phyloP scores from a whole-genome alignment of 1,140 invertebrate species.

The Antheraea mylitta region DNA sequence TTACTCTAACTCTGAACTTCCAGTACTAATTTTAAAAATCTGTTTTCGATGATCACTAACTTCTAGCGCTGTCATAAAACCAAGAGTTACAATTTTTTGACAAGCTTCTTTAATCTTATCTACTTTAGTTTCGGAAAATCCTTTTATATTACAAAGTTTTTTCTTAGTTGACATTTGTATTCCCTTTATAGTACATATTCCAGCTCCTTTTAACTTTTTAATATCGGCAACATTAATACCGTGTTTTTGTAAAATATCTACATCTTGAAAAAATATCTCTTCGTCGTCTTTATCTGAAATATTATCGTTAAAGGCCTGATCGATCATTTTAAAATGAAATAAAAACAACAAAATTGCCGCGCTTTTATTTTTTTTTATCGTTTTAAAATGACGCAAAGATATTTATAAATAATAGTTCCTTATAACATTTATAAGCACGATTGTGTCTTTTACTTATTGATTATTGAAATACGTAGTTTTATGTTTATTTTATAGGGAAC shows the following conservation, averaged over 20 bases:
- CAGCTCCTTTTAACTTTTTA: slow-evolving; percentile 87
- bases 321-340: slow-evolving; percentile 32
- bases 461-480: no score
- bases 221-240: slow-evolving; percentile 82
- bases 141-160: slow-evolving; percentile 86
- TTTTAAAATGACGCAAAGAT: neutral
- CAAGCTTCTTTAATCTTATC: slow-evolving; percentile 91
- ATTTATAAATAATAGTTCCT: neutral
- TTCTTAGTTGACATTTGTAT: slow-evolving; percentile 90
- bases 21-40: slow-evolving; percentile 87
- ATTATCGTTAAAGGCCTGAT: slow-evolving; percentile 62
- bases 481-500: no score
- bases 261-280: slow-evolving; percentile 78
- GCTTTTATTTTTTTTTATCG: neutral
- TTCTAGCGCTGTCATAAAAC: slow-evolving; percentile 88
- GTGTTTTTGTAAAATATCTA: slow-evolving; percentile 79
- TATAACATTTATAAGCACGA: no score
- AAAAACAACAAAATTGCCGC: neutral
- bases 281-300: slow-evolving; percentile 76
- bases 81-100: slow-evolving; percentile 79
- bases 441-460: no score
- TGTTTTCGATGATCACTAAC: slow-evolving; percentile 85
- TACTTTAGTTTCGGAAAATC: slow-evolving; percentile 89
- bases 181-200: slow-evolving; percentile 90
- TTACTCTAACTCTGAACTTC: slow-evolving; percentile 87